Conservation (phyloP, 2,797 vertebrate genomes). For the Semotilus atromaculatus region DNA sequence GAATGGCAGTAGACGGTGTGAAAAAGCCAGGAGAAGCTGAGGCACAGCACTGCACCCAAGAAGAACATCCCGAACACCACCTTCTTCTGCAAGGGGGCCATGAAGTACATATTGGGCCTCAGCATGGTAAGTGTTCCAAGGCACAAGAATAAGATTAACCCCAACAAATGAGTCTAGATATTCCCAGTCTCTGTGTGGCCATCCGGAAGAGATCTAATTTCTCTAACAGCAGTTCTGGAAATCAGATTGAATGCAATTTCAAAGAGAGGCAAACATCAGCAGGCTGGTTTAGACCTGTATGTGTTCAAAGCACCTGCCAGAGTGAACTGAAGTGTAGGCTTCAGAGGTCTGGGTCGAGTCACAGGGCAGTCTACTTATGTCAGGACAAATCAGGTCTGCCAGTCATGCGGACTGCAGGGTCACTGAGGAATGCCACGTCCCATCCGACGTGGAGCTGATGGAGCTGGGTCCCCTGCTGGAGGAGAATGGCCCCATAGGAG, state of each 20-base stretch:
- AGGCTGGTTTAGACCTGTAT: slow-evolving; percentile 37
- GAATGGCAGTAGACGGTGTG: slow-evolving; percentile 99
- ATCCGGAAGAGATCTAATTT: slow-evolving; percentile 55
- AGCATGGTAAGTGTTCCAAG: slow-evolving; percentile 96
- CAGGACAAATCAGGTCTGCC: slow-evolving; percentile 85
- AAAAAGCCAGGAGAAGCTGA: slow-evolving; percentile 99
- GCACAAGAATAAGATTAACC: slow-evolving; percentile 91
- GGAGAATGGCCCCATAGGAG: slow-evolving; percentile 72
- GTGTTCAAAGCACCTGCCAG: slow-evolving; percentile 20
- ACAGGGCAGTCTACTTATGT: slow-evolving; percentile 81
- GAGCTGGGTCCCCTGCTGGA: slow-evolving; percentile 91
- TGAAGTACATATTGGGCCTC: slow-evolving; percentile 97
- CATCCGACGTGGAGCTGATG: slow-evolving; percentile 88
- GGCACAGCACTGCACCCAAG: slow-evolving; percentile 95
- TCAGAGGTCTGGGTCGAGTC: slow-evolving; percentile 70
- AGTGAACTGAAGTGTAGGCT: slow-evolving; percentile 65
- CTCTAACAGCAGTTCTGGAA: slow-evolving; percentile 27
- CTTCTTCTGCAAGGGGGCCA: slow-evolving; percentile 98
- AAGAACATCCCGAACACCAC: slow-evolving; percentile 99
- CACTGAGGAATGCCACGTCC: slow-evolving; percentile 78
- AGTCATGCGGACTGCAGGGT: slow-evolving; percentile 85
- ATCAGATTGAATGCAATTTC: slow-evolving; percentile 40
- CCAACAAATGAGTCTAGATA: too few species aligned
- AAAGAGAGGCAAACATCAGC: not conserved
- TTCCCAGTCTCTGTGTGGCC: too few species aligned